A percentile compares a stretch with the other conserved stretches of the same genome.
phyloP scores from a whole-genome alignment of 1,140 invertebrate species.

The Bombus superbus region DNA sequence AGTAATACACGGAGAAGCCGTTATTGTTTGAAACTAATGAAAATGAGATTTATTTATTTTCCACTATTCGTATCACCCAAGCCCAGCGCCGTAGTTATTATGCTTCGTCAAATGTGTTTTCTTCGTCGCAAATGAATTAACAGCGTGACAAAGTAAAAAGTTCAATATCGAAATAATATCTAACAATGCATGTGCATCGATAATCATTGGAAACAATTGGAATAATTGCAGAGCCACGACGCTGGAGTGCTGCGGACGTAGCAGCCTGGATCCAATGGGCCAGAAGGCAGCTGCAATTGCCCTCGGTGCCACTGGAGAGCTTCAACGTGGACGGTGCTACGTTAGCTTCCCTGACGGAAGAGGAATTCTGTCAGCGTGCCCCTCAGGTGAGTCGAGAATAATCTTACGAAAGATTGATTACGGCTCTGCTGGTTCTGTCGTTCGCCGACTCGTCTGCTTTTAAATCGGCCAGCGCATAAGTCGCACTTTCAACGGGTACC shows the following conservation, averaged over 20 bases:
- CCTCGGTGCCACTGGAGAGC: constrained; percentile 87
- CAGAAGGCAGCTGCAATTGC: constrained; percentile 89
- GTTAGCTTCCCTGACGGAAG: constrained; percentile 90
- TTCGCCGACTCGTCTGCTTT: background rate
- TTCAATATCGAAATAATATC: too few species aligned
- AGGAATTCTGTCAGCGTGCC: constrained; percentile 92
- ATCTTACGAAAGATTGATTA: background rate
- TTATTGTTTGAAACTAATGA: too few species aligned
- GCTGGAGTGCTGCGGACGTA: constrained; percentile 92
- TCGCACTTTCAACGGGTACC: constrained; percentile 39
- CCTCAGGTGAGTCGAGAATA: constrained; percentile 86
- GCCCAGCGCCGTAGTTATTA: too few species aligned
- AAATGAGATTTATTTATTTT: too few species aligned
- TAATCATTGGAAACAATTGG: background rate
- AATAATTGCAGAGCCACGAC: constrained; percentile 89
- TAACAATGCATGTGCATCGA: too few species aligned
- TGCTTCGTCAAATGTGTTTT: too few species aligned
- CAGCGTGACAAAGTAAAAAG: too few species aligned
- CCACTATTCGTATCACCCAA: too few species aligned
- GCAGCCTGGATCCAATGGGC: constrained; percentile 94
- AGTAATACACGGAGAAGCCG: too few species aligned
- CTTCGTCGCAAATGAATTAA: too few species aligned
- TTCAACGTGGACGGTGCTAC: constrained; percentile 91
- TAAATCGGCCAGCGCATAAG: constrained; percentile 16
- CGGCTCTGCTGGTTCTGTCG: background rate